A percentile compares a stretch with the other conserved stretches of the same genome.
Evolutionary conservation across 2,888 invertebrate species (phyloP).

Genomic region (Apodemia zela): DNA sequence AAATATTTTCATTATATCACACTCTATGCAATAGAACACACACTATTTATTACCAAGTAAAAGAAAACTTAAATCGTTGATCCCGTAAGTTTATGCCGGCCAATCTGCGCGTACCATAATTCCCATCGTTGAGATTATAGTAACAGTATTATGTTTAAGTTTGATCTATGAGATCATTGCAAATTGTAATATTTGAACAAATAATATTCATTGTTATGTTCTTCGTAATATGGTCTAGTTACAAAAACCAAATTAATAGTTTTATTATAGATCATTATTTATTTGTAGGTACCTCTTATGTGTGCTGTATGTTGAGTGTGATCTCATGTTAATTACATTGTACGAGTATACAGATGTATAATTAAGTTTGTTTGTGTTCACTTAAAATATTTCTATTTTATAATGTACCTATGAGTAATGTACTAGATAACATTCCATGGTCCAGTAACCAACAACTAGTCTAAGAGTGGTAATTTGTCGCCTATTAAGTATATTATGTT

Average conservation of each 20-base stretch:
- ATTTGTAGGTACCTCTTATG: constrained; percentile 60
- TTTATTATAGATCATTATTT: constrained; percentile 71
- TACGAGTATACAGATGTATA: constrained; percentile 43
- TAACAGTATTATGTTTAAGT: constrained; percentile 64
- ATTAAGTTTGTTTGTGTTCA: constrained; percentile 59
- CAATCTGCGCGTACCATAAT: constrained; percentile 38
- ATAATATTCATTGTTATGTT: constrained; percentile 33
- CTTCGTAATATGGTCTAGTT: constrained; percentile 62
- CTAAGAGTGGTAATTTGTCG: constrained; percentile 56
- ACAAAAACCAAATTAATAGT: constrained; percentile 72
- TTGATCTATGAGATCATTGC: constrained; percentile 48
- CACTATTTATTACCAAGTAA: no score
- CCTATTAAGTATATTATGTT: constrained; percentile 46
- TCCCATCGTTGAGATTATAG: constrained; percentile 75
- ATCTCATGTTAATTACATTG: constrained; percentile 51
- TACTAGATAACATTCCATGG: constrained; percentile 59
- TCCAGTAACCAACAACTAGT: constrained; percentile 67
- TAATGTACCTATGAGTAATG: constrained; percentile 52
- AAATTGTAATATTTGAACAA: constrained; percentile 41
- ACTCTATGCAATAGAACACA: no score
- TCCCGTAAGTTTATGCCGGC: background rate
- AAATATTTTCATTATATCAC: no score
- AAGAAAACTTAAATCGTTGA: background rate
- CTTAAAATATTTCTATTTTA: constrained; percentile 48
- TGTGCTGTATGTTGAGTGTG: constrained; percentile 65